A percentile compares a stretch with the other conserved stretches of the same genome.
These are phyloP conservation scores for Acrocyrtus sp. DNA, from an alignment of 2,888 invertebrate species.

Conservation along the genomic window DNA sequence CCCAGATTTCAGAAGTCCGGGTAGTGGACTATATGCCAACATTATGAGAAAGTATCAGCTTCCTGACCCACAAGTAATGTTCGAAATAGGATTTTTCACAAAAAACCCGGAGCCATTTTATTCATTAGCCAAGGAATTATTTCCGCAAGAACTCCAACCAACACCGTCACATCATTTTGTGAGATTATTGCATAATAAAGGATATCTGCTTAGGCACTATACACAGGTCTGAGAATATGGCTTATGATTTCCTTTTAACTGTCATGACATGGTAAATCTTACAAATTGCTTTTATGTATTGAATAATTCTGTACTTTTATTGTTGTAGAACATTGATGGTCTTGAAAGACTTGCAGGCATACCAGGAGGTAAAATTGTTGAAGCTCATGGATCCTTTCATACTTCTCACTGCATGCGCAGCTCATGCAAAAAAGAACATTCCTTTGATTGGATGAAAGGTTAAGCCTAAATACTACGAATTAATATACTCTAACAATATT, in stretches of 20 bases:
- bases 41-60: constrained; percentile 85
- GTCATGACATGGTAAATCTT: too few relatives aligned
- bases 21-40: constrained; percentile 91
- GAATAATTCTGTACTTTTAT: not conserved
- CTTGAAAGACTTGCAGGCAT: constrained; percentile 88
- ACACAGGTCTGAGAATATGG: constrained; percentile 67
- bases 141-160: constrained; percentile 88
- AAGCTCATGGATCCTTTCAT: constrained; percentile 94
- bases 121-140: constrained; percentile 86
- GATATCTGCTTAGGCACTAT: constrained; percentile 69
- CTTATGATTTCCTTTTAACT: too few relatives aligned
- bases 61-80: constrained; percentile 91
- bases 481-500: not conserved
- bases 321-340: constrained; percentile 89
- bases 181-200: constrained; percentile 84
- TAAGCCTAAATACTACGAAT: not conserved
- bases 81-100: constrained; percentile 88
- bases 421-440: constrained; percentile 76
- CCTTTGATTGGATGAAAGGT: constrained; percentile 89
- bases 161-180: constrained; percentile 93
- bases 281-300: constrained; percentile 1
- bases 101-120: constrained; percentile 94
- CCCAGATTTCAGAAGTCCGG: constrained; percentile 95
- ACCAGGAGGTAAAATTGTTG: constrained; percentile 85
- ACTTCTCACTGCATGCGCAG: constrained; percentile 82